Percentiles rank a stretch among this genome's conserved stretches.
Evolutionary conservation across 2,888 invertebrate species (phyloP).

Genomic region (Oxycera nigricornis): DNA sequence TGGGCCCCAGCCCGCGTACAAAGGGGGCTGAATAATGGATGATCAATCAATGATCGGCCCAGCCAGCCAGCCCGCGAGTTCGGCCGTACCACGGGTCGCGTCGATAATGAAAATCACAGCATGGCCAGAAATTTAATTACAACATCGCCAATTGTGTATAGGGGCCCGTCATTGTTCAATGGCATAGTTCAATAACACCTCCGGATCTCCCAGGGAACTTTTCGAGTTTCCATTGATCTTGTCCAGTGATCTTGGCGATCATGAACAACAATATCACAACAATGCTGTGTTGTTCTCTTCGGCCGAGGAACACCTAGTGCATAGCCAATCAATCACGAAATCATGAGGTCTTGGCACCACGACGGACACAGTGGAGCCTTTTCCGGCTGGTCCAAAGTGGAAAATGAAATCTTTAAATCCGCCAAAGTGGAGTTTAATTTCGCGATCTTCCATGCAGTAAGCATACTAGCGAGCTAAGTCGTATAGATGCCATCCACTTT

Average conservation of each 20-base stretch:
- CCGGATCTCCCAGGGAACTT: slow-evolving; percentile 19
- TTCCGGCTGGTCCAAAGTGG: not conserved
- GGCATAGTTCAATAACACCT: slow-evolving; percentile 36
- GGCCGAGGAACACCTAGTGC: not conserved
- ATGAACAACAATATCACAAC: not conserved
- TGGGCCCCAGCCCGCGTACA: not conserved
- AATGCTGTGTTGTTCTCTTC: not conserved
- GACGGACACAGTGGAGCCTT: not conserved
- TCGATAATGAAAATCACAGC: slow-evolving; percentile 38
- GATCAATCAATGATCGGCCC: slow-evolving; percentile 26
- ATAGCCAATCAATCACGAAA: slow-evolving; percentile 31
- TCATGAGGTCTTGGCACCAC: not conserved
- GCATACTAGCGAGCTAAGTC: not conserved
- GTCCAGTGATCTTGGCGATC: slow-evolving; percentile 23
- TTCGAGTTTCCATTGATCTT: slow-evolving; percentile 19
- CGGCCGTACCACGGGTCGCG: not conserved
- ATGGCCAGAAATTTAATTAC: slow-evolving; percentile 33
- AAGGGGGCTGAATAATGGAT: not conserved
- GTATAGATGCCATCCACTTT: not conserved
- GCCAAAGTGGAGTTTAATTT: not conserved
- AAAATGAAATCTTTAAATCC: not conserved
- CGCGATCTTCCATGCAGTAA: not conserved
- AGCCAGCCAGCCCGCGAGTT: too few relatives aligned
- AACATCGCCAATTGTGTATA: slow-evolving; percentile 8
- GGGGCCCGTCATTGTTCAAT: slow-evolving; percentile 23